A percentile compares a stretch with the other conserved stretches of the same genome.
Conservation (phyloP, 2,113 vertebrate species). For the Nothocercus julius region DNA sequence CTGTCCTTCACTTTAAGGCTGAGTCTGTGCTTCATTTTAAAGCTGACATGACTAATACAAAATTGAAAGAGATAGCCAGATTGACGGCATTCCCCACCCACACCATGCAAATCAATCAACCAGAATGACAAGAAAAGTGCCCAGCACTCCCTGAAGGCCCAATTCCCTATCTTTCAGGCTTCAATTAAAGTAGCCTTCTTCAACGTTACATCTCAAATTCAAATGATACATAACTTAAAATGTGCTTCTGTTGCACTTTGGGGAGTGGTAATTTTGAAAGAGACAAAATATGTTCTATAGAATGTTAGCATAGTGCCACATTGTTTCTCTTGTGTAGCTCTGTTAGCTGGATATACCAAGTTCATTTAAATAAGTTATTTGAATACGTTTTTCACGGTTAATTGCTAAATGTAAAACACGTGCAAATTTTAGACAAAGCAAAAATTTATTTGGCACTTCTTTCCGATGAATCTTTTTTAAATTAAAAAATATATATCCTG, state of each 20-base stretch:
- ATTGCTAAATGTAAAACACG: constrained; percentile 40
- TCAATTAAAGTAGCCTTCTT: constrained; percentile 47
- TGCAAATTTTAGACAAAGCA: constrained; percentile 45
- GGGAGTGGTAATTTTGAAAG: constrained; percentile 43
- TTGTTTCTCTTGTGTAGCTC: neutral
- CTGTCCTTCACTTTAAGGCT: neutral
- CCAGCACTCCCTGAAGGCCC: constrained; percentile 51
- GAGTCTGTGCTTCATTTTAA: neutral
- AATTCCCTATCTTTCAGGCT: constrained; percentile 42
- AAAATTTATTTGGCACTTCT: constrained; percentile 52
- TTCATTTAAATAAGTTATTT: constrained; percentile 12
- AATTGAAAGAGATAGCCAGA: constrained; percentile 63
- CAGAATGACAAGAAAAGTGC: constrained; percentile 66
- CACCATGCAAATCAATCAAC: constrained; percentile 65
- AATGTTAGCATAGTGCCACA: neutral
- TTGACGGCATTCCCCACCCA: constrained; percentile 60
- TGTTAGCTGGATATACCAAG: neutral
- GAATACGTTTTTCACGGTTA: constrained; percentile 44
- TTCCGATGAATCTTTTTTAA: constrained; percentile 18
- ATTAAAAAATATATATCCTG: constrained; percentile 47
- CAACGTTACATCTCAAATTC: constrained; percentile 44
- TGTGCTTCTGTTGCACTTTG: constrained; percentile 25
- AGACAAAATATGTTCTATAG: neutral
- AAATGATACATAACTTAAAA: constrained; percentile 44
- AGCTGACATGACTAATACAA: constrained; percentile 26